Evolutionary conservation across 2,888 invertebrate species (phyloP).

Genomic region (Drosophila monieri): DNA sequence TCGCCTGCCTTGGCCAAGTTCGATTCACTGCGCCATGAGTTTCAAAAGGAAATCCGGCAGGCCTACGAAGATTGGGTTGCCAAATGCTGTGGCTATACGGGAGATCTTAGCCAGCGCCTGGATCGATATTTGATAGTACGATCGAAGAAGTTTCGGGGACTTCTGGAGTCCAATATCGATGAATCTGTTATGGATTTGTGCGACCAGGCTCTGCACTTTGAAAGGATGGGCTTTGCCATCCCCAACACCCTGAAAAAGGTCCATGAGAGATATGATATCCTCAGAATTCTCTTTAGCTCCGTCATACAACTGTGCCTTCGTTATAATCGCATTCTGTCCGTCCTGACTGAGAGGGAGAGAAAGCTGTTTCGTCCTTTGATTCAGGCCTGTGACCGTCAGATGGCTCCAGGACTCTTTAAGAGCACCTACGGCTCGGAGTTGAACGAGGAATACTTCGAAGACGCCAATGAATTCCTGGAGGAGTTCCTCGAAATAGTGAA

Average conservation of each 20-base stretch:
- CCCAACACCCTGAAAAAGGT: slow-evolving; percentile 88
- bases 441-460: slow-evolving; percentile 85
- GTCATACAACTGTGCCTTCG: slow-evolving; percentile 89
- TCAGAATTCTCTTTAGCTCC: slow-evolving; percentile 88
- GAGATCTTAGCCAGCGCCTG: slow-evolving; percentile 85
- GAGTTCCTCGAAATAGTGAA: slow-evolving; percentile 91
- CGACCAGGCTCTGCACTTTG: slow-evolving; percentile 90
- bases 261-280: slow-evolving; percentile 86
- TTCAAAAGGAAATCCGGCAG: slow-evolving; percentile 84
- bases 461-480: slow-evolving; percentile 84
- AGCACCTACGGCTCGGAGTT: slow-evolving; percentile 90
- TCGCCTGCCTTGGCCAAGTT: slow-evolving; percentile 86
- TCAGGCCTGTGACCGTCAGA: slow-evolving; percentile 86
- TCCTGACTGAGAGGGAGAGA: slow-evolving; percentile 91
- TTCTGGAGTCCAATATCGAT: slow-evolving; percentile 92
- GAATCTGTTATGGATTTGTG: slow-evolving; percentile 87
- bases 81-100: slow-evolving; percentile 85
- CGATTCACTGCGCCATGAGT: slow-evolving; percentile 73
- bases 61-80: slow-evolving; percentile 86
- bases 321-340: slow-evolving; percentile 91
- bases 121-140: slow-evolving; percentile 90
- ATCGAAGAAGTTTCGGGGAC: slow-evolving; percentile 87
- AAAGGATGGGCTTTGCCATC: slow-evolving; percentile 88
- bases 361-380: slow-evolving; percentile 91
- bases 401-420: slow-evolving; percentile 89